These are phyloP conservation scores for Pandion haliaetus DNA, from an alignment of 2,113 vertebrate species.

Conservation along the genomic window DNA sequence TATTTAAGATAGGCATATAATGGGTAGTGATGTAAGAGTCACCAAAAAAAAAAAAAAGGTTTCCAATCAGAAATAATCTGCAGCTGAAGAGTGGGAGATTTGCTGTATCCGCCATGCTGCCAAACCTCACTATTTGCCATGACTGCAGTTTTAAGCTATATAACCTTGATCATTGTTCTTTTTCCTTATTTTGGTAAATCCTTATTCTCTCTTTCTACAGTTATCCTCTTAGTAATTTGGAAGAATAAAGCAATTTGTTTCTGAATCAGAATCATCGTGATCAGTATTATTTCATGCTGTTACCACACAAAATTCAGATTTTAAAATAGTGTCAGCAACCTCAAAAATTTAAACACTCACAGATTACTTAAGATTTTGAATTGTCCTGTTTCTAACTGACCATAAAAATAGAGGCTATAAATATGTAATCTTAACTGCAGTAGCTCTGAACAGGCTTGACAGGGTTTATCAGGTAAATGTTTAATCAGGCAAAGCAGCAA, in stretches of 20 bases:
- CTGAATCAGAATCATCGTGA: not conserved
- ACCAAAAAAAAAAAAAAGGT: not conserved
- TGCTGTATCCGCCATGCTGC: not conserved
- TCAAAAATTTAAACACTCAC: not conserved
- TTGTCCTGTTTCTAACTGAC: not conserved
- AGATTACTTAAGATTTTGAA: not conserved
- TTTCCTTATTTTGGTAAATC: not conserved
- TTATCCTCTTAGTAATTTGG: not conserved
- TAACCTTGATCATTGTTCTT: not conserved
- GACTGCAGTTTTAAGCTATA: not conserved
- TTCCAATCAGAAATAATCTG: not conserved
- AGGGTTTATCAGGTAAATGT: conserved; percentile 42
- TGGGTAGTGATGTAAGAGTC: not conserved
- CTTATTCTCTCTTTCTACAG: not conserved
- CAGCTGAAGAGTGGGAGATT: not conserved
- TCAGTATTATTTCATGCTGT: not conserved
- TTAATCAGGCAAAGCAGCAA: conserved; percentile 53
- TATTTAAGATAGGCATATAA: not conserved
- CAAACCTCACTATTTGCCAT: not conserved
- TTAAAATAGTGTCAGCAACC: not conserved
- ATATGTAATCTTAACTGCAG: not conserved
- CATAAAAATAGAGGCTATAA: not conserved
- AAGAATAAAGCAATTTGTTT: not conserved
- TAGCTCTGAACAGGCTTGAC: conserved; percentile 17
- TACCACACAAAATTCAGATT: not conserved